Evolutionary conservation across 2,797 vertebrate genomes (phyloP).

Genomic region (Bradypodion ventrale): DNA sequence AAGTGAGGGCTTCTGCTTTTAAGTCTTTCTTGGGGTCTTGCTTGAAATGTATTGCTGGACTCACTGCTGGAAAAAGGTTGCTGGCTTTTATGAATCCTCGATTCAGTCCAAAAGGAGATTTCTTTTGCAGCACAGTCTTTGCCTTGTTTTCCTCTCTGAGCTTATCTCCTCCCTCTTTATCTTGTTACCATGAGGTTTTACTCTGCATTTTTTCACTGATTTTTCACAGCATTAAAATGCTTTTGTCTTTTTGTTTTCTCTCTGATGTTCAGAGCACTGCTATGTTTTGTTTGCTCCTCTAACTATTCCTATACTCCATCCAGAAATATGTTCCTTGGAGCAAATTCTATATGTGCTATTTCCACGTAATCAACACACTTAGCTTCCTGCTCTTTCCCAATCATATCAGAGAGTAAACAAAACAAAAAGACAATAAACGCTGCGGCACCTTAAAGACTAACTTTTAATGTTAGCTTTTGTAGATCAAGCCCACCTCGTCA

Average conservation of each 20-base stretch:
- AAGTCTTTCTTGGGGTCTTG: background rate
- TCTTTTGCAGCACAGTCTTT: background rate
- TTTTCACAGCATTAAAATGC: background rate
- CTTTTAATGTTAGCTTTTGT: no score
- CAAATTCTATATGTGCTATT: background rate
- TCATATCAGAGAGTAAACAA: no score
- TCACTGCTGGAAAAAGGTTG: background rate
- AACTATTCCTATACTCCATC: background rate
- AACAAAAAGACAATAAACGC: no score
- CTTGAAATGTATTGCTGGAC: background rate
- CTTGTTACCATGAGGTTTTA: background rate
- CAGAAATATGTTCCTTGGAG: background rate
- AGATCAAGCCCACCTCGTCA: no score
- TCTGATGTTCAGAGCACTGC: no score
- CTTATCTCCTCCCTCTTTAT: background rate
- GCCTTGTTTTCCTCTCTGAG: no score
- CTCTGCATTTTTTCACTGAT: background rate
- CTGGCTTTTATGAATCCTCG: background rate
- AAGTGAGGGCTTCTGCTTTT: background rate
- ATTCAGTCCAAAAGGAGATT: background rate
- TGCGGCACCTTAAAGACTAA: no score
- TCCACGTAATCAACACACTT: background rate
- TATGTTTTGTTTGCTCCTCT: background rate
- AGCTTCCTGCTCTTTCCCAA: background rate
- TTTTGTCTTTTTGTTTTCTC: no score